phyloP scores from a whole-genome alignment of 2,888 invertebrate genomes.

The Myopa testacea region DNA sequence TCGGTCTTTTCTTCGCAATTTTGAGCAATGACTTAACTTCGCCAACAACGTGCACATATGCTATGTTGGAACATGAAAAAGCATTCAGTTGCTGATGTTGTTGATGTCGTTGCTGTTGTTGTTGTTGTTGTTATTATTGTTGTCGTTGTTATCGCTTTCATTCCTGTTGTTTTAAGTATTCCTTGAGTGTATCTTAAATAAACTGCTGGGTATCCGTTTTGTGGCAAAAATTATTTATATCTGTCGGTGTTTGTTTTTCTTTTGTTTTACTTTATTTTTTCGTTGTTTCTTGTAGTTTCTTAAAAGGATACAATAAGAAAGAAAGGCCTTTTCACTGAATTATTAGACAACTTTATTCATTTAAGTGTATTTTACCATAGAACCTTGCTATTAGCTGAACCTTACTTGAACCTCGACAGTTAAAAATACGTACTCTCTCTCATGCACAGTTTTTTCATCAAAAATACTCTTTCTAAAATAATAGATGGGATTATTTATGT shows the following conservation, averaged over 20 bases:
- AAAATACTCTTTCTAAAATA: too few relatives aligned
- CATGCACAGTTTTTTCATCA: too few relatives aligned
- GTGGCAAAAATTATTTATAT: slow-evolving; percentile 10
- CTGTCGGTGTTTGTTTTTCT: too few relatives aligned
- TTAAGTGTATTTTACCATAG: background rate
- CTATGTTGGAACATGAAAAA: background rate
- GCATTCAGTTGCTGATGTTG: background rate
- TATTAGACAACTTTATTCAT: slow-evolving; percentile 19
- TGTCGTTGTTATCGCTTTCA: too few relatives aligned
- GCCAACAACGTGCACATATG: slow-evolving; percentile 17
- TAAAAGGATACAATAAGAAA: too few relatives aligned
- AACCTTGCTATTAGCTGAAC: too few relatives aligned
- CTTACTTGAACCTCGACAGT: too few relatives aligned
- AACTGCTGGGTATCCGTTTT: background rate
- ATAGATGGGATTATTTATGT: too few relatives aligned
- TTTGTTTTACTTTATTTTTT: too few relatives aligned
- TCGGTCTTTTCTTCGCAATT: background rate
- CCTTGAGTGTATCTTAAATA: background rate
- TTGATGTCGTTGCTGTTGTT: background rate
- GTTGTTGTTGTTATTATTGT: background rate
- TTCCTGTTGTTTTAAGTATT: too few relatives aligned
- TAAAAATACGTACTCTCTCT: too few relatives aligned
- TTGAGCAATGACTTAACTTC: slow-evolving; percentile 16
- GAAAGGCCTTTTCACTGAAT: background rate
- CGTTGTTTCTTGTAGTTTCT: background rate